Base-by-base conservation (phyloP, 2,888 invertebrate genomes). In the Sphaerophoria rueppellii region DNA sequence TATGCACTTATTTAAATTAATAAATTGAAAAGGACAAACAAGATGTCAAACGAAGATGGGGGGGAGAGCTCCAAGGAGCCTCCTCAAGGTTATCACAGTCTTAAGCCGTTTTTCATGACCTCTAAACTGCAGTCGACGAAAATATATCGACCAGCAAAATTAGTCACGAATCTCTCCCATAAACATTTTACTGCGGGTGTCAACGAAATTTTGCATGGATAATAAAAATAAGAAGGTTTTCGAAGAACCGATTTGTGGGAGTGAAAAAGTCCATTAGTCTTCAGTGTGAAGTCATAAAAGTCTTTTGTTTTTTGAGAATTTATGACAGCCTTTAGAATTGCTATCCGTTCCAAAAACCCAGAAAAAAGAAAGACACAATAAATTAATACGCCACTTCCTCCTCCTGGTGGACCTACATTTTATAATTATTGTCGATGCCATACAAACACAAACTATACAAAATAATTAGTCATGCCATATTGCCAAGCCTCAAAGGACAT, bases 381-480 rank as follows among this genome's bases (percentile, higher is more conserved):
- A 24, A 40, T 9, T 9, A 7, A 24, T 65, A 50, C 69, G 73
- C 34, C n/a, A 70, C 65, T 69, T 55, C 61, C 69, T 61, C 34
- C 50, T 78, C 37, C 61, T 60, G 6, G 54, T 24, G 50, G 55
- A 75, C 48, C 48, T 32, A 60, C 46, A 54, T 72, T 67, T 69
- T 63, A 50, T 34, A 46, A 63, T 61, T 12, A 37, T n/a, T 7
- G 48, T 48, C 35, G 35, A 48, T 63, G 63, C n/a, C 48, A 63
- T 1, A 48, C 12, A 43, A 9, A 12, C 11, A 43, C 43, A 6
- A 60, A 1, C 60, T 60, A 24, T 24, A 46, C 63, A 63, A 65
- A 12, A 65, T 83, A 80, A 85, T 85, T 80, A 81, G 81, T 72
- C 14, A 72, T 69, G 76, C 61, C 14, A 55, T 40, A 61, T 58